Conservation (phyloP, 2,113 vertebrate species). For the Sialia sialis region DNA sequence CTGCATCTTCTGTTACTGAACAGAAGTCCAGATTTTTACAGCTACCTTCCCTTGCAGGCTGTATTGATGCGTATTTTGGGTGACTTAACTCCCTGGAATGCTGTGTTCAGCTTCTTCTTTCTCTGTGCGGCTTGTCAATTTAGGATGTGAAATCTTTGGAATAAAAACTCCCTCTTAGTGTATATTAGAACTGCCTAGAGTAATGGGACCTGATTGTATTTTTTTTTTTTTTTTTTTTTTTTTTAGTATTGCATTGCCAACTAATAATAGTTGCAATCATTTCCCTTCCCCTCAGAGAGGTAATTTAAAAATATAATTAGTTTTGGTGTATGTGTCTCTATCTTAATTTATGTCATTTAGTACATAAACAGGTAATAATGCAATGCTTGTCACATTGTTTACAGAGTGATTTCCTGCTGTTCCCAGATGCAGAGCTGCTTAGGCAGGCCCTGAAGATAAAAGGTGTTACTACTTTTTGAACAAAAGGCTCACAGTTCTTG, state of each 20-base stretch:
- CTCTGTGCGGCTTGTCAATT: background rate
- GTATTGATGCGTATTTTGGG: background rate
- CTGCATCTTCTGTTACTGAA: background rate
- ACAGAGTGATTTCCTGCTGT: background rate
- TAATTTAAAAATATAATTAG: background rate
- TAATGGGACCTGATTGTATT: background rate
- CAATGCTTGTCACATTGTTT: background rate
- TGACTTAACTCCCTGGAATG: background rate
- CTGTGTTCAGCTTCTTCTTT: background rate
- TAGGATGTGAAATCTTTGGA: background rate
- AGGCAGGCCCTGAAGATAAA: background rate
- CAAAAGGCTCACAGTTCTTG: background rate
- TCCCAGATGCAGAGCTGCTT: background rate
- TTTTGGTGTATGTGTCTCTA: background rate
- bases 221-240: background rate
- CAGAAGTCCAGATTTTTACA: background rate
- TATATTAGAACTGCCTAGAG: background rate
- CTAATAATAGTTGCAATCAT: background rate
- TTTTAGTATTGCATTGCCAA: background rate
- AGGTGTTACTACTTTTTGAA: background rate
- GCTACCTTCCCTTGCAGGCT: background rate
- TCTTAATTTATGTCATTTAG: constrained; percentile 2
- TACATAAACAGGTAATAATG: background rate
- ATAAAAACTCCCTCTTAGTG: background rate
- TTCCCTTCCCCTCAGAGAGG: background rate